A percentile compares a stretch with the other conserved stretches of the same genome.
phyloP scores from a whole-genome alignment of 2,113 vertebrate species.

The Mormyrus iriodes region DNA sequence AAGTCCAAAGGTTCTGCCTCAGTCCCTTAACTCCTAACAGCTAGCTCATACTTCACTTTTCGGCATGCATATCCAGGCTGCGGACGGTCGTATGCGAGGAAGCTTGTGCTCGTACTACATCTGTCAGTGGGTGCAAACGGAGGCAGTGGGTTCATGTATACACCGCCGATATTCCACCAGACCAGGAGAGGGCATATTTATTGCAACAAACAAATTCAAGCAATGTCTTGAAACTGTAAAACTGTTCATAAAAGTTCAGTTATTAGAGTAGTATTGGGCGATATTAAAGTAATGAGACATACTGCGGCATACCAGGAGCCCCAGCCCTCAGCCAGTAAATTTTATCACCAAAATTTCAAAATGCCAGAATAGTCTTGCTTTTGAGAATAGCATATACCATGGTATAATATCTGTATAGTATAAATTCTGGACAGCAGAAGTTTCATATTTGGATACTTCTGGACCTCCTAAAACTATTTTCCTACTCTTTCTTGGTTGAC shows the following conservation, averaged over 20 bases:
- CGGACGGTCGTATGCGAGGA: not conserved
- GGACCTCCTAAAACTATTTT: no score
- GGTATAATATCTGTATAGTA: no score
- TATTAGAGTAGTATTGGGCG: not conserved
- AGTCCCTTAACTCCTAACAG: not conserved
- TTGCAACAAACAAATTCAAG: not conserved
- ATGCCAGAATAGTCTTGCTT: no score
- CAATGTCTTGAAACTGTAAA: not conserved
- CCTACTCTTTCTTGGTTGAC: no score
- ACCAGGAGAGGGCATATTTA: not conserved
- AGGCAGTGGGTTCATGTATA: not conserved
- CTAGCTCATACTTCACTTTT: not conserved
- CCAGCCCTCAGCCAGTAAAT: no score
- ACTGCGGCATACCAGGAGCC: no score
- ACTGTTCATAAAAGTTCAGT: not conserved
- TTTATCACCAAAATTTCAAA: no score
- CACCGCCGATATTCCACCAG: not conserved
- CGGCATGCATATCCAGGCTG: not conserved
- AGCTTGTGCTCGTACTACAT: not conserved
- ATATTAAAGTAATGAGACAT: not conserved
- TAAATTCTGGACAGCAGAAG: no score
- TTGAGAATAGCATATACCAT: no score
- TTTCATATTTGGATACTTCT: no score
- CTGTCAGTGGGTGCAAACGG: not conserved
- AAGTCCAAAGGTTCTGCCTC: not conserved